A percentile compares a stretch with the other conserved stretches of the same genome.
Evolutionary conservation across 1,140 invertebrate genomes (phyloP).

Genomic region (Drosophila melanogaster): DNA sequence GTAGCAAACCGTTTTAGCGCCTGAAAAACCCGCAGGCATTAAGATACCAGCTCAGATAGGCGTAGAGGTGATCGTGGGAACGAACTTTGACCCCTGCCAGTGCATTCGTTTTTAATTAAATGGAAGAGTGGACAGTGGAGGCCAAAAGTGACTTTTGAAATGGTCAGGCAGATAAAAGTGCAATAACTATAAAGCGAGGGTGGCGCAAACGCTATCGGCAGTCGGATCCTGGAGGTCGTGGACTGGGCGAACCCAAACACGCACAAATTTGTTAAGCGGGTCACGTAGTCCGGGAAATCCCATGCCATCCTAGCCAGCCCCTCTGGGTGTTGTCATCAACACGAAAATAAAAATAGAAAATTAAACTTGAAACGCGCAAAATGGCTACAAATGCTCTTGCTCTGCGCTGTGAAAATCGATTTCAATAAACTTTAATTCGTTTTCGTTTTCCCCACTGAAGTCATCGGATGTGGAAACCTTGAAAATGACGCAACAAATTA

Average conservation of each 20-base stretch:
- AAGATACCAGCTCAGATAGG: too few species aligned
- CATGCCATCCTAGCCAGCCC: conserved; percentile 2
- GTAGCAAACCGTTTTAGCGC: too few species aligned
- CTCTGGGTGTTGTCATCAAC: conserved; percentile 68
- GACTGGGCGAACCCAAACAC: conserved; percentile 35
- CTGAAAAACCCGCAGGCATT: too few species aligned
- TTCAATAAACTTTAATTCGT: conserved; percentile 77
- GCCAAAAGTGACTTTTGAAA: conserved; percentile 71
- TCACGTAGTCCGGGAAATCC: conserved; percentile 54
- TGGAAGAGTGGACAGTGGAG: conserved; percentile 14
- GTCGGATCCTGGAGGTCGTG: not conserved
- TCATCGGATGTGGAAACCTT: conserved; percentile 25
- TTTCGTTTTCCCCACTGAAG: conserved; percentile 25
- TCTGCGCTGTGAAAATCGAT: conserved; percentile 56
- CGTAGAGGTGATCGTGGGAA: not conserved
- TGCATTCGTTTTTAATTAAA: conserved; percentile 77
- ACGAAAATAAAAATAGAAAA: conserved; percentile 79
- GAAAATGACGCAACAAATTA: conserved; percentile 72
- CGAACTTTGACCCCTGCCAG: conserved; percentile 44
- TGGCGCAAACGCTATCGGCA: conserved; percentile 20
- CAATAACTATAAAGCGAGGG: conserved; percentile 73
- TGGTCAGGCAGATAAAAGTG: conserved; percentile 75
- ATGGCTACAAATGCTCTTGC: conserved; percentile 64
- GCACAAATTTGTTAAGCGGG: conserved; percentile 79
- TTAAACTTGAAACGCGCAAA: conserved; percentile 68